Evolutionary conservation across 35 echinoderm and acorn worm genomes (phyloP).

Genomic region (Eucidaris tribuloides): DNA sequence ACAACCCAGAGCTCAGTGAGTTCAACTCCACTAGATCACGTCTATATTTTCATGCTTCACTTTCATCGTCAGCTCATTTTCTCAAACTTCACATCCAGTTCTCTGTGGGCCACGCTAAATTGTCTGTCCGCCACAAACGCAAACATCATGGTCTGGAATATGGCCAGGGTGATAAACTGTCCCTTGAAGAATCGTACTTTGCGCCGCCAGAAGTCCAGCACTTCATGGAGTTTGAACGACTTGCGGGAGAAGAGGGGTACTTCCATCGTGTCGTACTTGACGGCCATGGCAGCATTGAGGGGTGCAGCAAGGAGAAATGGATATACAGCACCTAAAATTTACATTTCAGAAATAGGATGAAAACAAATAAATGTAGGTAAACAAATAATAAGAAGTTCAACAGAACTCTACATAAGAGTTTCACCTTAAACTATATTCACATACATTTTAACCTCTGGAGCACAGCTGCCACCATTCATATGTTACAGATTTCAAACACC

Average conservation of each 20-base stretch:
- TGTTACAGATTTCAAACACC: too few relatives aligned
- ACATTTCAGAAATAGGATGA: too few relatives aligned
- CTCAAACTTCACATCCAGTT: constrained; percentile 2
- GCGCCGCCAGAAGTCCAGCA: constrained; percentile 51
- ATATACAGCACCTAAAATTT: constrained; percentile 52
- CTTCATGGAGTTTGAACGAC: background rate
- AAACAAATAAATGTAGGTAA: background rate
- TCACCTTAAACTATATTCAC: background rate
- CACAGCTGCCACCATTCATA: too few relatives aligned
- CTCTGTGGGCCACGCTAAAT: background rate
- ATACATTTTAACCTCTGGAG: too few relatives aligned
- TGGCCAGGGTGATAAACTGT: constrained; percentile 61
- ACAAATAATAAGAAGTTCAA: too few relatives aligned
- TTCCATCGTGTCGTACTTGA: constrained; percentile 69
- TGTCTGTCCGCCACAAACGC: constrained; percentile 10
- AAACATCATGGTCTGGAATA: constrained; percentile 54
- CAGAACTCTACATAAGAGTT: too few relatives aligned
- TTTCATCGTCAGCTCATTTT: too few relatives aligned
- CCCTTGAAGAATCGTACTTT: constrained; percentile 75
- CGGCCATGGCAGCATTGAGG: constrained; percentile 52
- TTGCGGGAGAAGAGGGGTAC: constrained; percentile 43
- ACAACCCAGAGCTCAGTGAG: too few relatives aligned
- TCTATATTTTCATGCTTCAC: too few relatives aligned
- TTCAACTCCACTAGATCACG: too few relatives aligned
- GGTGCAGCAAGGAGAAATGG: constrained; percentile 56